Base-by-base conservation (phyloP, 2,888 invertebrate species). In the Yponomeuta malinellus region DNA sequence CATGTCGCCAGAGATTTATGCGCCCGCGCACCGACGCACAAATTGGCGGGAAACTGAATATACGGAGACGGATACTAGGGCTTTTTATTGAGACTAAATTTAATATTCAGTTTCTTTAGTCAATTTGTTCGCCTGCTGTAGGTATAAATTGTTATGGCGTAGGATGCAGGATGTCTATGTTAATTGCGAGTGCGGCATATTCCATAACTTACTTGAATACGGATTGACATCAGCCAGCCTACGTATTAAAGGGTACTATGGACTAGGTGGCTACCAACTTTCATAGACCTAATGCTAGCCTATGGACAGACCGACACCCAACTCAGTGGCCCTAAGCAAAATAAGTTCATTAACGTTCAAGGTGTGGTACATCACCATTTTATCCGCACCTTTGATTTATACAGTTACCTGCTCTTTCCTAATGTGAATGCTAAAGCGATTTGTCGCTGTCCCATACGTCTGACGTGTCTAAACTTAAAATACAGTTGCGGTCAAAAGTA, bases 1-100 rank as follows among this genome's bases (percentile, higher is more conserved):
- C 83, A 85, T 83, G 89, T 89, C 88, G 76, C 72, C 74, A 76
- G 68, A 86, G 89, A 91, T 90, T 89, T 90, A 90, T 90, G 85
- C 83, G 83, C 83, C 80, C 79, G 75, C 76, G 74, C 81, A 80
- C 84, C 81, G 85, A 86, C 89, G 85, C 88, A 86, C 89, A 90
- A 91, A 90, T 90, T 90, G 90, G 87, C 87, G 82, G 82, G 81
- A 82, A 86, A 82, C 83, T 78, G 80, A 78, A 75, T 77, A 78
- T 75, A 59, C 52, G 52, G 8, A 59, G 52, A 59, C 52, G 52
- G 52, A 59, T 59, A 59, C 52, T 59, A 59, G 52, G 52, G 52
- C 52, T 59, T 59, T 59, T 59, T 59, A 59, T 59, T 59, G 15
- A 59, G 52, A 59, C 15, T 59, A 15, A 59, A 59, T 59, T 59